Percentiles rank a stretch among this genome's conserved stretches.
phyloP scores from a whole-genome alignment of 1,140 invertebrate genomes.

The Heliconius hewitsoni region DNA sequence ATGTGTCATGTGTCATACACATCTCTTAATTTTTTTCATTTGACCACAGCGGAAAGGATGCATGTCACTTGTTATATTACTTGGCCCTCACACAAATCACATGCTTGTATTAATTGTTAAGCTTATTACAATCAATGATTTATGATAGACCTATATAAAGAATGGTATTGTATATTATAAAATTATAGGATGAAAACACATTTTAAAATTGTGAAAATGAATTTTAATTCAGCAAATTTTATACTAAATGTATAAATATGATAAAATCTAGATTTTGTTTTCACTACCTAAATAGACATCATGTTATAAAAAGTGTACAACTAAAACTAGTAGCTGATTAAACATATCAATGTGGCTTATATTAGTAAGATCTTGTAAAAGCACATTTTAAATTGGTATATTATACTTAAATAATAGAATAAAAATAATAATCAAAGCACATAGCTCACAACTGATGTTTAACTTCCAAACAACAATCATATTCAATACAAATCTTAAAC shows the following conservation, averaged over 20 bases:
- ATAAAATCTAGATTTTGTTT: constrained; percentile 81
- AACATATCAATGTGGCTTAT: constrained; percentile 80
- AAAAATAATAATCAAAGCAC: constrained; percentile 78
- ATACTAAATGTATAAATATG: constrained; percentile 82
- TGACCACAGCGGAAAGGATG: too few relatives aligned
- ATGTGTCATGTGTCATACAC: too few relatives aligned
- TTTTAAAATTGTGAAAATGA: constrained; percentile 80
- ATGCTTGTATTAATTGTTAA: not conserved
- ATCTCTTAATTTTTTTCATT: too few relatives aligned
- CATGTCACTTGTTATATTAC: too few relatives aligned
- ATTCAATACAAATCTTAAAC: constrained; percentile 76
- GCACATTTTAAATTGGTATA: constrained; percentile 78
- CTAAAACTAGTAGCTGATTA: constrained; percentile 81
- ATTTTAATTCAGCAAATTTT: constrained; percentile 81
- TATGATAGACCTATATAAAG: not conserved
- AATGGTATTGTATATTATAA: not conserved
- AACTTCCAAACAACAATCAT: constrained; percentile 76
- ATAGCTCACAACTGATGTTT: constrained; percentile 75
- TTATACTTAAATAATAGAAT: constrained; percentile 80
- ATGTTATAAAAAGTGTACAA: constrained; percentile 82
- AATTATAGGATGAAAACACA: constrained; percentile 56
- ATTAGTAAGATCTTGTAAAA: constrained; percentile 80
- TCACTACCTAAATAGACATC: constrained; percentile 80
- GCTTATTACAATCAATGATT: not conserved
- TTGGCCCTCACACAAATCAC: too few relatives aligned